Conservation (phyloP, 2,797 vertebrate species). For the Fistularia tabacaria region DNA sequence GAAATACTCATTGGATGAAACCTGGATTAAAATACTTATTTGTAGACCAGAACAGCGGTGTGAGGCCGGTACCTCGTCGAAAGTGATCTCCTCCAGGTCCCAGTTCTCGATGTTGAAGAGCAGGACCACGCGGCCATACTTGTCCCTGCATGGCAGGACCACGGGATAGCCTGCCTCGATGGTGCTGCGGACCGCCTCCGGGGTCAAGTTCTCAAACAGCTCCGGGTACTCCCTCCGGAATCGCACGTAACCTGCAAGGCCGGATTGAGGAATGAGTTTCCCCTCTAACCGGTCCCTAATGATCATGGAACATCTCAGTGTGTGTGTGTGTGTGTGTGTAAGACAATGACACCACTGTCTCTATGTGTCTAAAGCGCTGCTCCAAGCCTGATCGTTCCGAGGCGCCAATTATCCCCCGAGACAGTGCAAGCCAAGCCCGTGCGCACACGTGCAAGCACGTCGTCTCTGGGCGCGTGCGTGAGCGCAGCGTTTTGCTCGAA, state of each 20-base stretch:
- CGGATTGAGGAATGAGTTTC: constrained; percentile 5
- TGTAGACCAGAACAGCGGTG: too few species aligned
- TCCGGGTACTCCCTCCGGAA: constrained; percentile 95
- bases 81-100: constrained; percentile 97
- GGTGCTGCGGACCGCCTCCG: constrained; percentile 89
- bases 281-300: background rate
- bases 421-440: constrained; percentile 2
- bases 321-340: constrained; percentile 14
- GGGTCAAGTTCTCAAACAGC: constrained; percentile 89
- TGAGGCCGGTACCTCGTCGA: constrained; percentile 84
- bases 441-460: background rate
- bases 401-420: constrained; percentile 52
- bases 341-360: constrained; percentile 49
- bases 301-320: background rate
- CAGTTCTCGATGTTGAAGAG: constrained; percentile 98
- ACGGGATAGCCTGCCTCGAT: constrained; percentile 93
- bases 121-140: constrained; percentile 88
- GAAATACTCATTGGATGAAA: too few species aligned
- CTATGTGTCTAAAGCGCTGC: constrained; percentile 8
- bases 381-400: constrained; percentile 17
- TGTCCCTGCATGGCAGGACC: constrained; percentile 89
- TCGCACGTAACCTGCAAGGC: constrained; percentile 82
- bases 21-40: too few species aligned
- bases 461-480: background rate
- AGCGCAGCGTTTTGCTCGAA: constrained; percentile 2